These are phyloP conservation scores for Chelmon rostratus DNA, from an alignment of 2,797 vertebrate species.

Conservation along the genomic window DNA sequence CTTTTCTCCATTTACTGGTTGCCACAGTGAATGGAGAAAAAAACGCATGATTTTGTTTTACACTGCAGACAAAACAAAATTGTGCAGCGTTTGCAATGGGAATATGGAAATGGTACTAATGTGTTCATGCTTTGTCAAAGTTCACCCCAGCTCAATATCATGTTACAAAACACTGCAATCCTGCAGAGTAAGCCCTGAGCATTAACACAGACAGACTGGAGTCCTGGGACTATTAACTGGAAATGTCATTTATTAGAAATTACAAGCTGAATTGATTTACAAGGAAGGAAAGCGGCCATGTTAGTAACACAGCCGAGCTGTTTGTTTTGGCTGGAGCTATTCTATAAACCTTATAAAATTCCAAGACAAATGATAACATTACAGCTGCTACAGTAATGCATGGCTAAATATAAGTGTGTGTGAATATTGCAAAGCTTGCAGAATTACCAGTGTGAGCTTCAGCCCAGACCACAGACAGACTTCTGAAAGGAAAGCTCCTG, in stretches of 20 bases:
- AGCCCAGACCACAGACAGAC: conserved; percentile 50
- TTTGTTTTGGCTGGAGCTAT: conserved; percentile 66
- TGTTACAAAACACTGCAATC: conserved; percentile 40
- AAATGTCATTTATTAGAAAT: conserved; percentile 81
- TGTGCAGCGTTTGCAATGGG: conserved; percentile 19
- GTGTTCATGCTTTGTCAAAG: conserved; percentile 12
- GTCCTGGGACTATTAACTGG: conserved; percentile 53
- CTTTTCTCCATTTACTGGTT: conserved; percentile 1
- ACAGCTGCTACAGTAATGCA: conserved; percentile 61
- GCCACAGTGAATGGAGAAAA: not conserved
- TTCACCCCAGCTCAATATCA: conserved; percentile 35
- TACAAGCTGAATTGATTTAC: conserved; percentile 74
- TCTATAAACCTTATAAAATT: conserved; percentile 72
- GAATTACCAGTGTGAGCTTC: conserved; percentile 52
- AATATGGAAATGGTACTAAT: conserved; percentile 18
- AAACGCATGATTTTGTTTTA: too few relatives aligned
- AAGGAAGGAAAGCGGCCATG: conserved; percentile 65
- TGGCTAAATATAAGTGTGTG: conserved; percentile 59
- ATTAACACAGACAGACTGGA: conserved; percentile 47
- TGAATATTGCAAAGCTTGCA: conserved; percentile 63
- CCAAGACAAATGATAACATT: conserved; percentile 72
- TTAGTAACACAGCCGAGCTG: conserved; percentile 62
- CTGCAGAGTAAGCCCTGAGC: conserved; percentile 21
- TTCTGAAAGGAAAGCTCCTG: conserved; percentile 46
- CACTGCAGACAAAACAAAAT: not conserved